Evolutionary conservation across 2,113 vertebrate species (phyloP).

Genomic region (Pachyramphus minor): DNA sequence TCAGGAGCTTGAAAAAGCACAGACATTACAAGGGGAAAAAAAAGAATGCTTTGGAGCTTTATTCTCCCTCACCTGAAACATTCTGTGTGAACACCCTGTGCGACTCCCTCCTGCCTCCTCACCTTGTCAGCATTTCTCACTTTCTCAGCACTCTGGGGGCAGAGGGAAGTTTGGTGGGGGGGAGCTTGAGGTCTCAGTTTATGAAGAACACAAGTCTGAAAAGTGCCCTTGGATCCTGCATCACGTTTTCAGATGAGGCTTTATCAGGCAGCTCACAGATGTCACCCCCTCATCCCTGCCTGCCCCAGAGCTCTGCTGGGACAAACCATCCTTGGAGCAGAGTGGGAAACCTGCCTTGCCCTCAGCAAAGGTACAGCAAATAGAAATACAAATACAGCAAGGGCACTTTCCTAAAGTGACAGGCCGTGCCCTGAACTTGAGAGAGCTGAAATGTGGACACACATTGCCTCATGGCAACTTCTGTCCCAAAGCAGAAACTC

Average conservation of each 20-base stretch:
- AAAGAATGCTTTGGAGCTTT: neutral
- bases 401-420: neutral
- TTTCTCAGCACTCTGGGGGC: neutral
- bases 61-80: neutral
- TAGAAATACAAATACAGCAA: neutral
- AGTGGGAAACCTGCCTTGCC: neutral
- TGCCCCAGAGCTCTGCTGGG: neutral
- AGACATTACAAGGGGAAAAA: neutral
- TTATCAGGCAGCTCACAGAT: neutral
- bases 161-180: neutral
- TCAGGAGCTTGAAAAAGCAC: neutral
- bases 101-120: neutral
- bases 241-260: neutral
- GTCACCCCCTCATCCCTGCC: neutral
- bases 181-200: neutral
- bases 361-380: no score
- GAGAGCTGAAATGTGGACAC: neutral
- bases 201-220: neutral
- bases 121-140: neutral
- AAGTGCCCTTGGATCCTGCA: neutral
- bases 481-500: neutral
- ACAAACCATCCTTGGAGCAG: neutral
- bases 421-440: neutral
- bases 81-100: neutral
- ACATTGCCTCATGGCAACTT: fast-evolving